Conservation (phyloP, 1,140 invertebrate species). For the Ptiloglossa arizonensis region DNA sequence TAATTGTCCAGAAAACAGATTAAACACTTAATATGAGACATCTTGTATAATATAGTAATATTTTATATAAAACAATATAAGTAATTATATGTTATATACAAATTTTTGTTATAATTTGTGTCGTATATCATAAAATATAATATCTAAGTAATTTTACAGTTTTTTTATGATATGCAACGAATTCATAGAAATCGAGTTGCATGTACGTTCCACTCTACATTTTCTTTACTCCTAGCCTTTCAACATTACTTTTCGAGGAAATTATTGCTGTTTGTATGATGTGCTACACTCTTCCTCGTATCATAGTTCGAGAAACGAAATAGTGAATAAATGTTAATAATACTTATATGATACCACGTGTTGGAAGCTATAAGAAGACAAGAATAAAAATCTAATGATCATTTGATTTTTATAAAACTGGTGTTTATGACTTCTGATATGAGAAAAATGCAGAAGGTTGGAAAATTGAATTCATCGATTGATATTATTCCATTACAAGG, state of each 20-base stretch:
- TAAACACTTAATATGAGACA: too few species aligned
- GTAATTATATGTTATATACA: neutral
- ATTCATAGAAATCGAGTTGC: neutral
- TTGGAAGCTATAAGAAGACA: neutral
- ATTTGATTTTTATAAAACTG: slow-evolving; percentile 6
- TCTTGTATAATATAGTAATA: too few species aligned
- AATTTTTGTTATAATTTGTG: neutral
- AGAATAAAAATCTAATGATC: slow-evolving; percentile 9
- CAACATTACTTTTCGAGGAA: slow-evolving; percentile 4
- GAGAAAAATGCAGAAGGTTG: slow-evolving; percentile 76
- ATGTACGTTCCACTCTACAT: neutral
- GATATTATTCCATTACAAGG: slow-evolving; percentile 75
- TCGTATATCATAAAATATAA: neutral
- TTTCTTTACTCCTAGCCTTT: slow-evolving; percentile 2
- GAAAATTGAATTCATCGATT: slow-evolving; percentile 74
- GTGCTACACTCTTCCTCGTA: neutral
- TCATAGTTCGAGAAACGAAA: slow-evolving; percentile 21
- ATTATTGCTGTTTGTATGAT: neutral
- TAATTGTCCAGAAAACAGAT: too few species aligned
- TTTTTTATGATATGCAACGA: neutral
- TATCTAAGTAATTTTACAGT: neutral
- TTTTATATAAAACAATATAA: neutral
- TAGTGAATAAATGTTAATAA: slow-evolving; percentile 1
- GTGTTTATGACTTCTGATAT: slow-evolving; percentile 6
- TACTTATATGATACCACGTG: slow-evolving; percentile 12